Evolutionary conservation across 2,113 vertebrate species (phyloP), one percentile per base, ranked within the genome.

Genomic region (Phalacrocorax carbo): DNA sequence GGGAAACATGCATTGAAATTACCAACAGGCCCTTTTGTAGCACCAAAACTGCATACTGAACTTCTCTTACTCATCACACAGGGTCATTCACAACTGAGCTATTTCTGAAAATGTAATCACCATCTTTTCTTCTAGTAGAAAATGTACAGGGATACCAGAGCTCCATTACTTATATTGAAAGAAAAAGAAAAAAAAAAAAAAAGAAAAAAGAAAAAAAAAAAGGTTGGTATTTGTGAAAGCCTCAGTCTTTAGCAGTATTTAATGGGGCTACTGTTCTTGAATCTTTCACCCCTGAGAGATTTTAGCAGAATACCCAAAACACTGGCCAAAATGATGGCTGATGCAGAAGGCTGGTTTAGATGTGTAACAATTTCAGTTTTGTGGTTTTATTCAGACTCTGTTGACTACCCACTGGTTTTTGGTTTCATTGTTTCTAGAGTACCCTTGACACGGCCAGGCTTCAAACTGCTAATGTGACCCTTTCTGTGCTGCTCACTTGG

Each of bases 1-100:
- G 86, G 94, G 93, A 95, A 97, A 95, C 76, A 64, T 32, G 80
- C 91, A 86, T 36, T 72, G 87, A 96, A 88, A 95, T 95, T 95
- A 92, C 93, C 83, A 97, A 60, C 80, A 82, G 81, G 62, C 40
- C 61, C 86, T 87, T 92, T 71, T 65, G 65, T 86, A 94, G 89
- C 83, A 94, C 34, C 83, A 94, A 89, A 95, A 91, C 61, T 85
- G 80, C 70, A 61, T 29, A 54, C 44, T 89, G 86, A 89, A 92
- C 82, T 94, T 93, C 77, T 92, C 91, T 89, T 79, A 88, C 72
- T 71, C 60, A 84, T 86, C 88, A 89, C 72, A 76, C 57, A 84
- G 86, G 48, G 65, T 93, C 86, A 93, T 79, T 94, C 88, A 91
- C 34, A 91, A 91, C 58, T 32, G 77, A 95, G 54, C 91, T 91